Base-by-base conservation (phyloP, 2,113 vertebrate species). In the Dicerorhinus sumatrensis region DNA sequence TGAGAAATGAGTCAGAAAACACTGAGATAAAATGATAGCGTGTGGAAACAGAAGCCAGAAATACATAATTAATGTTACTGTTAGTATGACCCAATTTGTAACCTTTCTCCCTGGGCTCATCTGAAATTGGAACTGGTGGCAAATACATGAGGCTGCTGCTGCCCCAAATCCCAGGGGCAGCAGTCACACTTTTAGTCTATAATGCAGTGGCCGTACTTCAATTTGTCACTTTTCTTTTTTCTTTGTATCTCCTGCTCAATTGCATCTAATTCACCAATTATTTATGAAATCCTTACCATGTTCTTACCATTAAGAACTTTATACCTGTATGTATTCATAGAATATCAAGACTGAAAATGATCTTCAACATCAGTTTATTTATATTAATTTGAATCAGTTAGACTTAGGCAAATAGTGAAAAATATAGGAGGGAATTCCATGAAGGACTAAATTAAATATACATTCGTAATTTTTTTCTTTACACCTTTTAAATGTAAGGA, bases 271-370 rank as follows among this genome's bases (percentile, higher is more conserved):
- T 92, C 51, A 54, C 12, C 6, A 51, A n/a, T 88, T 84, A 54
- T 51, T 79, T 84, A 94, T 60, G 81, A 84, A 95, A 13, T 48
- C 42, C 6, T 89, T 81, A 90, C 6, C 6, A 65, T 48, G 1
- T 39, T 90, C 18, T 87, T 88, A n/a, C 21, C 58, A 72, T 75
- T 95, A 85, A 95, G 17, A 81, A 72, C 13, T 54, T 76, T 82
- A 42, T 63, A 39, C 0, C 1, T 58, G 5, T 48, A 1, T 65
- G 25, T 91, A 48, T 60, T 36, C 10, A 23, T 90, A 63, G 10
- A 77, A 56, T 76, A 8, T 91, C 42, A 97, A 80, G 54, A 4
- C 18, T 63, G 58, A 83, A 75, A 95, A 48, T 65, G 5, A 33
- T 56, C 14, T 84, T 27, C 11, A 83, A 33, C 4, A 46, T 89